Conservation (phyloP, 2,113 vertebrate species). For the Zapus hudsonius region DNA sequence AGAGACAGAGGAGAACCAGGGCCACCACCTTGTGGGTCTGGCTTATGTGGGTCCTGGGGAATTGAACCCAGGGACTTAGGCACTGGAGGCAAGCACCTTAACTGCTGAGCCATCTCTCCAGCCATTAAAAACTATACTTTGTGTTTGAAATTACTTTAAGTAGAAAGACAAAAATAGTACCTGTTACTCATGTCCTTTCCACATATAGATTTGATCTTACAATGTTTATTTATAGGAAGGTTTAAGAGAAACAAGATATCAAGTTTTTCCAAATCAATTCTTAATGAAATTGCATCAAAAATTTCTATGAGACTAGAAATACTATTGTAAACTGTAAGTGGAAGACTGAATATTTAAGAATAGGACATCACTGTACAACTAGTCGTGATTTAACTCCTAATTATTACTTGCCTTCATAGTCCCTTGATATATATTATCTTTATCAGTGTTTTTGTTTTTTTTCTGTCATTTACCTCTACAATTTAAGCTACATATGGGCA, state of each 20-base stretch:
- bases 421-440: not conserved
- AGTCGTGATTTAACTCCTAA: not conserved
- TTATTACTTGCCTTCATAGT: not conserved
- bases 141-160: not conserved
- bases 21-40: too few relatives aligned
- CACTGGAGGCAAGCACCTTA: too few relatives aligned
- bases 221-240: not conserved
- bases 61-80: too few relatives aligned
- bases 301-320: not conserved
- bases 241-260: not conserved
- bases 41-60: too few relatives aligned
- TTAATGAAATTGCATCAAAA: not conserved
- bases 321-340: not conserved
- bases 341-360: not conserved
- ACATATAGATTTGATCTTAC: not conserved
- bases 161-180: not conserved
- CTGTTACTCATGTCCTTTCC: not conserved
- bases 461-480: not conserved
- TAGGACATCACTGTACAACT: not conserved
- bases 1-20: too few relatives aligned
- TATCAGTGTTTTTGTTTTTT: not conserved
- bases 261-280: not conserved
- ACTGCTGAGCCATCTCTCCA: too few relatives aligned
- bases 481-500: not conserved
- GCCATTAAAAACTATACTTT: too few relatives aligned